Base-by-base conservation (phyloP, 2,888 invertebrate species). In the Drosophila pseudotakahashii region DNA sequence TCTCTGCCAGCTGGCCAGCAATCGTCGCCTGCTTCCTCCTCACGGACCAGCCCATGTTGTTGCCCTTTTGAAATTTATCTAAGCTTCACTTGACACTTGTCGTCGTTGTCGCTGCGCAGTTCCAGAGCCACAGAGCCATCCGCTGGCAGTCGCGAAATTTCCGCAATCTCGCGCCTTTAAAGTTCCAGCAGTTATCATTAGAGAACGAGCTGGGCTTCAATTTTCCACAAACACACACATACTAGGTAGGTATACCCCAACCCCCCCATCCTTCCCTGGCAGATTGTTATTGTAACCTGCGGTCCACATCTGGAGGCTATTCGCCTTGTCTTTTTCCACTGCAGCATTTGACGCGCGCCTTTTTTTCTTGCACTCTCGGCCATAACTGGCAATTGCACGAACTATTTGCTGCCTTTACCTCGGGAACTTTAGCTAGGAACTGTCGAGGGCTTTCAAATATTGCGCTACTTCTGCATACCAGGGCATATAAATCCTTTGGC, bases 51-150 rank as follows among this genome's bases (percentile, higher is more conserved):
- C 62, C 75, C 66, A 77, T 76, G 78, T 72, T 76, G 69, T 84
- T 81, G 87, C 78, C 76, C 87, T 83, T 83, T 87, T 79, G 81
- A 83, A 83, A 86, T 83, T 83, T 83, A 83, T 83, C 82, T 83
- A 84, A 86, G 87, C 81, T 72, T 81, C 79, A 75, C 84, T 86
- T 83, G 82, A 82, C 82, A 82, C 82, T 82, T 82, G 77, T 80
- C 82, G 82, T 85, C 71, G 79, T 54, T 55, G 69, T 66, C 67
- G 69, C 64, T 41, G 60, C 59, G n/a, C 34, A 34, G 48, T 32
- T 47, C 32, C 14, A 19, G 45, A 19, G 26, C 57, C 30, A 44
- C 62, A 36, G 11, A 36, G 36, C 14, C 50, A 45, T 64, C 63
- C 50, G 54, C 59, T 73, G 77, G 60, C 68, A 60, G 81, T 59